Conservation (phyloP, 2,888 invertebrate genomes). For the Oxyteleia sp. region DNA sequence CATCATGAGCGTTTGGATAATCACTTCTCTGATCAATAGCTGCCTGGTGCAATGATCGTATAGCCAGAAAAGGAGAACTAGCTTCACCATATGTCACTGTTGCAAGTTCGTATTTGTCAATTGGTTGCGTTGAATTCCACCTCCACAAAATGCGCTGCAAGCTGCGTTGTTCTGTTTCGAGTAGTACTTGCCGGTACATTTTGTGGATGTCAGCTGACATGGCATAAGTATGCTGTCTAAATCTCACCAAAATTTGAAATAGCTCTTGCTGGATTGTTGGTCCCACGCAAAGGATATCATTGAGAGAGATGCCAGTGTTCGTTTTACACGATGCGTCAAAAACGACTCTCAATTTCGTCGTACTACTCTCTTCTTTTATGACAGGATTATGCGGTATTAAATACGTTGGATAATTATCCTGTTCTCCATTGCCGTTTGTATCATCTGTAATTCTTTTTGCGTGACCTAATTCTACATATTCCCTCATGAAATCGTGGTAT, state of each 20-base stretch:
- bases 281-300: constrained; percentile 76
- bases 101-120: constrained; percentile 62
- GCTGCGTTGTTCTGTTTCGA: constrained; percentile 64
- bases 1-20: constrained; percentile 62
- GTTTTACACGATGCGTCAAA: constrained; percentile 80
- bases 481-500: constrained; percentile 27
- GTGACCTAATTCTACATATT: constrained; percentile 64
- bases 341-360: constrained; percentile 79
- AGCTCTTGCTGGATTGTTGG: constrained; percentile 76
- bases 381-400: constrained; percentile 61
- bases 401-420: neutral
- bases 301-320: constrained; percentile 75
- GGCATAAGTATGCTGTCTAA: constrained; percentile 72
- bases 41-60: constrained; percentile 59
- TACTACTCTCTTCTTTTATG: constrained; percentile 72
- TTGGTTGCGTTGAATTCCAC: constrained; percentile 17
- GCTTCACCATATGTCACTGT: constrained; percentile 77
- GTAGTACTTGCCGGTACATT: constrained; percentile 78
- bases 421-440: neutral
- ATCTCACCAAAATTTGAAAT: constrained; percentile 74
- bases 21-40: constrained; percentile 41
- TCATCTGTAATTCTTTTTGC: constrained; percentile 32
- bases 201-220: constrained; percentile 80
- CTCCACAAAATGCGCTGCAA: constrained; percentile 80
- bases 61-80: constrained; percentile 74